Evolutionary conservation across 2,888 invertebrate genomes (phyloP), one percentile per base, ranked within the genome.

Genomic region (Pseudococcus viburni): DNA sequence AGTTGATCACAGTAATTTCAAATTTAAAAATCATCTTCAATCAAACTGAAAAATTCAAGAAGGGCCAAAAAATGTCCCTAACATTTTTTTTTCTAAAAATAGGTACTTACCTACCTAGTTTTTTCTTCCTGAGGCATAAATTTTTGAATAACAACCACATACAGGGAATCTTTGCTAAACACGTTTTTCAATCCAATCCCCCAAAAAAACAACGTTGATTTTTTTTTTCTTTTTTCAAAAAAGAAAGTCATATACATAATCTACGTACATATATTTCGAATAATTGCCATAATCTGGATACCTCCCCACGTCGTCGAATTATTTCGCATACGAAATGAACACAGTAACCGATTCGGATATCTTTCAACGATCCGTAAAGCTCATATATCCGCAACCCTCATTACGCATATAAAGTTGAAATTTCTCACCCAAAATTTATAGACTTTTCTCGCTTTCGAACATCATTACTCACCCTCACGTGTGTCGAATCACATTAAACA

Each of bases 401-500:
- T 64, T 64, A 64, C 22, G 22, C 22, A 64, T 64, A 64, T 64
- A 64, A 22, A 64, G 64, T 64, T 22, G 64, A 22, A 8, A 64
- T 64, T 64, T 64, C 12, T 64, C 64, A 64, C 22, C 64, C 64
- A 59, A 64, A 59, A 64, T 22, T 22, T 64, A 64, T 22, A 8
- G 22, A 22, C 19, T 64, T 22, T 19, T 22, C 64, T 64, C 64
- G 19, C 22, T 9, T 64, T 64, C 64, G 6, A 64, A 64, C 64
- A 22, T 64, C 64, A 64, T 64, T 64, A 64, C 22, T 64, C 64
- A 64, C 15, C 64, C 22, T 64, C 64, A 64, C 64, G 19, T 22
- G 64, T 64, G 64, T 64, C 64, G 64, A 64, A 64, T 64, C 64
- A 9, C 64, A 64, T 64, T 64, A 64, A 64, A 64, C 64, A 64